A percentile compares a stretch with the other conserved stretches of the same genome.
These are phyloP conservation scores for Drosophila bocqueti DNA, from an alignment of 1,140 invertebrate species.

Conservation along the genomic window DNA sequence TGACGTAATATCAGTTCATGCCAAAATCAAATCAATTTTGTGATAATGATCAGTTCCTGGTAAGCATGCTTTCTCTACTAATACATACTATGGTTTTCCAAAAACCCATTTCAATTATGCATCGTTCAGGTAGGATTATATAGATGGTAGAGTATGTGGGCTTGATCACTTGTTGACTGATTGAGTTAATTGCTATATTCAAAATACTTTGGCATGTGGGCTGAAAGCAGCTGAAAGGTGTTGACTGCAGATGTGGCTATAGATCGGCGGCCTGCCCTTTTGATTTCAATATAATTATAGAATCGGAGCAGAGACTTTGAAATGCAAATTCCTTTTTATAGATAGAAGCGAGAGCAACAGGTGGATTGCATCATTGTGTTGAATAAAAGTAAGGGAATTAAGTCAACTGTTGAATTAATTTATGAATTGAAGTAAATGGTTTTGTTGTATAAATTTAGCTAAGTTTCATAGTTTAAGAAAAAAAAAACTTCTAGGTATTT, in stretches of 20 bases:
- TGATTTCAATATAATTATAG: slow-evolving; percentile 20
- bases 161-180: slow-evolving; percentile 22
- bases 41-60: slow-evolving; percentile 23
- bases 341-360: neutral
- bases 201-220: slow-evolving; percentile 33
- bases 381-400: neutral
- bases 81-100: neutral
- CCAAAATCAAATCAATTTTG: slow-evolving; percentile 2
- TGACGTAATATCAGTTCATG: slow-evolving; percentile 35
- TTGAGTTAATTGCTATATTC: slow-evolving; percentile 23
- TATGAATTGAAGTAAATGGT: no score
- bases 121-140: slow-evolving; percentile 5
- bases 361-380: slow-evolving; percentile 6
- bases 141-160: neutral
- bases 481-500: no score
- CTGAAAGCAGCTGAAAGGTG: slow-evolving; percentile 34
- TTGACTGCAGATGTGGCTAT: slow-evolving; percentile 24
- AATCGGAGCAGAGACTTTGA: slow-evolving; percentile 18
- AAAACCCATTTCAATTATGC: neutral
- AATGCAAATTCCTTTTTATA: slow-evolving; percentile 9
- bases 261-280: slow-evolving; percentile 13
- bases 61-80: slow-evolving; percentile 24
- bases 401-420: neutral
- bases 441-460: neutral
- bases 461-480: no score